Conservation (phyloP, 37 sponge, comb jelly and placozoan species). For the Cliona cf. orientalis region DNA sequence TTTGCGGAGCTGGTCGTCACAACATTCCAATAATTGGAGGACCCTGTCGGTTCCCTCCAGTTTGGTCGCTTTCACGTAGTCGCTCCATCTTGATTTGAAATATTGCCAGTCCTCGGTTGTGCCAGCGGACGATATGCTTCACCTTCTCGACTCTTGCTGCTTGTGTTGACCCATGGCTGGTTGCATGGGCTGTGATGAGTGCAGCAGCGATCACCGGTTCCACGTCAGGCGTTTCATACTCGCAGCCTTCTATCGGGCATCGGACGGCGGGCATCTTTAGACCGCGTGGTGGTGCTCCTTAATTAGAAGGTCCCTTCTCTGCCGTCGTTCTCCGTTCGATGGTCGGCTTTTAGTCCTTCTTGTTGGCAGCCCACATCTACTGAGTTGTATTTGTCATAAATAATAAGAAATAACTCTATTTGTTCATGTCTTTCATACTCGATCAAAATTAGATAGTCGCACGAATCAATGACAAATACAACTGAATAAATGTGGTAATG, state of each 20-base stretch:
- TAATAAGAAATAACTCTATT: too few relatives aligned
- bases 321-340: not conserved
- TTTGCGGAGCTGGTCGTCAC: slow-evolving; percentile 50
- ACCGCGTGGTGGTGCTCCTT: slow-evolving; percentile 28
- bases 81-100: slow-evolving; percentile 43
- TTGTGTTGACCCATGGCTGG: not conserved
- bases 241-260: slow-evolving; percentile 48
- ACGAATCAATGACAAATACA: too few relatives aligned
- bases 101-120: slow-evolving; percentile 48
- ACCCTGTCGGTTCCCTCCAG: slow-evolving; percentile 10
- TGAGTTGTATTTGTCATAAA: too few relatives aligned
- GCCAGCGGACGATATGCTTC: slow-evolving; percentile 45
- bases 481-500: too few relatives aligned
- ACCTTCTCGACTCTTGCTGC: slow-evolving; percentile 27
- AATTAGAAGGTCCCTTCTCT: slow-evolving; percentile 11
- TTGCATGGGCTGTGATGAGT: slow-evolving; percentile 48
- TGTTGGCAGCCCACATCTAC: too few relatives aligned
- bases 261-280: slow-evolving; percentile 25
- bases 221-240: slow-evolving; percentile 25
- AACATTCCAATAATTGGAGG: slow-evolving; percentile 48
- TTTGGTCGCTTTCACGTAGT: slow-evolving; percentile 30
- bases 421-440: too few relatives aligned
- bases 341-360: too few relatives aligned
- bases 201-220: slow-evolving; percentile 42
- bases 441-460: too few relatives aligned